Evolutionary conservation across 2,888 invertebrate species (phyloP), one percentile per base, ranked within the genome.

Genomic region (Spilarctia lutea): DNA sequence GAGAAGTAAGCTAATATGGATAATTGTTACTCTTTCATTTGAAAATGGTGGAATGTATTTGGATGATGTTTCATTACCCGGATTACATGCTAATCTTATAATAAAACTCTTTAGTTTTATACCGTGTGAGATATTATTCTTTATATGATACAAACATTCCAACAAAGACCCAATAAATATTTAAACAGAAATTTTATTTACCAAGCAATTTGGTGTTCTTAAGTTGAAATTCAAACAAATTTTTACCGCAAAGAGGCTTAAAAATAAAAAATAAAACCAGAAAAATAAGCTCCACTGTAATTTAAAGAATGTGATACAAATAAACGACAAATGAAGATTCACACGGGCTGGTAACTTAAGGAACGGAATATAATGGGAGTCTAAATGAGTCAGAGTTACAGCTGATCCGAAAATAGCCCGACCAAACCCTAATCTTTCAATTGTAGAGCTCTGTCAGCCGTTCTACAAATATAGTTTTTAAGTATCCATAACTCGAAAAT

Each of bases 381-480:
- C 76, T 75, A 81, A 63, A 74, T 85, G 85, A 85, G 77, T 83
- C 84, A 85, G 75, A 76, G 71, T 71, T 68, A 42, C 71, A 69
- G 63, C 30, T 68, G 79, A 73, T 81, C 77, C 83, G 1, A 79
- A 85, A 83, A 85, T 85, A 85, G 76, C 75, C 73, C 74, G 74
- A 72, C 82, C 76, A 76, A 76, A 79, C 85, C 84, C 83, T 85
- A 79, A 84, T 85, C 84, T 81, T 85, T 82, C 80, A 80, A 83
- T 83, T 83, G 76, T 80, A 74, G 60, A 72, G 66, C 73, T 72
- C 69, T 70, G 74, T 71, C 76, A 65, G 72, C 74, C 75, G 75
- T 67, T 80, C 66, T 73, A 80, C 79, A 78, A 81, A 83, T 80
- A 72, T 79, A 84, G 80, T 77, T 78, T 81, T 76, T 68, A 79